Evolutionary conservation across 2,113 vertebrate genomes (phyloP), one percentile per base, ranked within the genome.

Genomic region (Leptosomus discolor): DNA sequence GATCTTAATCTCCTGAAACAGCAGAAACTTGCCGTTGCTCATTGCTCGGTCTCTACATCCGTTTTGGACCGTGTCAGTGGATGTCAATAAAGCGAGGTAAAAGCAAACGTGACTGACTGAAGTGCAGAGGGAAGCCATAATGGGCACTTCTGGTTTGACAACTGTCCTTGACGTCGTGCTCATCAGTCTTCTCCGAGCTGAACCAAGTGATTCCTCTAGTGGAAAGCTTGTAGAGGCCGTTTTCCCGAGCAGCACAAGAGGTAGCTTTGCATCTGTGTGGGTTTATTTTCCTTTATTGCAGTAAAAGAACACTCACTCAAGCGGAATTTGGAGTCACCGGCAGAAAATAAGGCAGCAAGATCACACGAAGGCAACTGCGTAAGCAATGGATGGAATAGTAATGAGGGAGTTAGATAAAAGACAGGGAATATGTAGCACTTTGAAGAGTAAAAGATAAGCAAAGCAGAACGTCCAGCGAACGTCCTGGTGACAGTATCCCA

Each of bases 401-500:
- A 95, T 83, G 85, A 94, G 81, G 76, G 78, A 78, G 80, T 24
- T 37, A 4, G 64, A 46, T 57, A 65, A 69, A 64, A 82, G 37
- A 15, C 5, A 5, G 65, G 64, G 88, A 90, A 92, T 60, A 30
- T 54, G 65, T 41, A 89, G 54, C 71, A 61, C 86, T 93, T 93
- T 27, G 85, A 95, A 45, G 92, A 88, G 67, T 29, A 67, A 64
- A 77, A 93, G 73, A 95, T 87, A 84, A 85, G 85, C 84, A 67
- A 70, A 87, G 88, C 86, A 71, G 61, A 94, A 75, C 4, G 3
- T 74, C 50, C 92, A 68, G 89, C 10, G 22, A 61, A 41, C 57
- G 85, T 92, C 78, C 85, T 16, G 3, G 67, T 53, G 86, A 43
- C 90, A 56, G 90, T 91, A 96, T 92, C 94, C 96, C 95, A 93